Evolutionary conservation across 2,113 vertebrate genomes (phyloP).

Genomic region (Ameiurus melas): DNA sequence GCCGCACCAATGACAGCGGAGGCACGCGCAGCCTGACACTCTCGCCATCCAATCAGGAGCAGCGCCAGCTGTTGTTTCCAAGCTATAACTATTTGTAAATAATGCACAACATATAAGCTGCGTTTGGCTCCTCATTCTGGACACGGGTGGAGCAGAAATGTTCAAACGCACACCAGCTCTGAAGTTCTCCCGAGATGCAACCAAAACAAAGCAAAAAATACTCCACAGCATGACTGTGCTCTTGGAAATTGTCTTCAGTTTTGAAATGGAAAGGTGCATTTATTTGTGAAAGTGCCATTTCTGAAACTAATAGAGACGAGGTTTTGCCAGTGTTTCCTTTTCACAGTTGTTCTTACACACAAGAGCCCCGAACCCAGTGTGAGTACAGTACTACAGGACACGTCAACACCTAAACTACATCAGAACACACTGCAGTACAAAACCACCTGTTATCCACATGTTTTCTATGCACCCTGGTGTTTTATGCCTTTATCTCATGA

Average conservation of each 20-base stretch:
- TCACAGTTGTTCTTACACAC: background rate
- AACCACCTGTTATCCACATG: too few species aligned
- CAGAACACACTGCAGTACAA: background rate
- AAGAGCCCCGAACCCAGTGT: background rate
- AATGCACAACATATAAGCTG: constrained; percentile 2
- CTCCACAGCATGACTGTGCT: background rate
- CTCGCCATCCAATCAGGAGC: constrained; percentile 55
- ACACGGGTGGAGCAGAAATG: background rate
- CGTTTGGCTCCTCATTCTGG: background rate
- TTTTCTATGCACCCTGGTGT: too few species aligned
- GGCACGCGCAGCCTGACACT: constrained; percentile 51
- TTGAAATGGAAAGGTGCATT: background rate
- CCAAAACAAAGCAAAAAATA: too few species aligned
- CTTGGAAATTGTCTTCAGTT: background rate
- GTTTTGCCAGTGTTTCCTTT: background rate
- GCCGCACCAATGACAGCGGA: constrained; percentile 59
- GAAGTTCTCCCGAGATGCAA: too few species aligned
- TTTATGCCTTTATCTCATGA: too few species aligned
- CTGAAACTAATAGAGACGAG: background rate
- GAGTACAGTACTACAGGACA: background rate
- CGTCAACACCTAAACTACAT: background rate
- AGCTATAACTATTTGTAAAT: constrained; percentile 38
- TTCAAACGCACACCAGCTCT: background rate
- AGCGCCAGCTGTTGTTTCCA: constrained; percentile 53
- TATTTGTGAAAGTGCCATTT: background rate